Conservation (phyloP, 2,113 vertebrate species). For the Acrocephalus arundinaceus region DNA sequence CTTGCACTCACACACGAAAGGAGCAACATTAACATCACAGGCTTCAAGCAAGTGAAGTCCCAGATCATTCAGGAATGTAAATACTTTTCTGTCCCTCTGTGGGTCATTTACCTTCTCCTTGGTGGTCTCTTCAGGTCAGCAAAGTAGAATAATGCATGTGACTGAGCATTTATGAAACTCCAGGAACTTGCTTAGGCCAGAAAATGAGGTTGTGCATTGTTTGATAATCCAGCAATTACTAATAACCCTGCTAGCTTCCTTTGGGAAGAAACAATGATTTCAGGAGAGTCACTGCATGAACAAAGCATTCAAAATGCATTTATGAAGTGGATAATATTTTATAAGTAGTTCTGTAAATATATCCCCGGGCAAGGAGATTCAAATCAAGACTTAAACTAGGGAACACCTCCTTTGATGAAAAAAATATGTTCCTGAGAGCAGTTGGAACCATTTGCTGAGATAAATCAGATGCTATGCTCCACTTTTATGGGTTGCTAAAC, state of each 20-base stretch:
- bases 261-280: conserved; percentile 27
- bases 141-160: neutral
- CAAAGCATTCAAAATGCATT: conserved; percentile 2
- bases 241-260: neutral
- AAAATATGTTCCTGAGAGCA: conserved; percentile 26
- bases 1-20: neutral
- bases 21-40: neutral
- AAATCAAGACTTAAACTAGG: conserved; percentile 18
- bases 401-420: conserved; percentile 25
- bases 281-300: conserved; percentile 27
- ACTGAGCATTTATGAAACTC: neutral
- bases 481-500: conserved; percentile 48
- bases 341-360: conserved; percentile 35
- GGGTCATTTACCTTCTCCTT: neutral
- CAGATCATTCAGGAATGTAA: neutral
- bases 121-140: neutral
- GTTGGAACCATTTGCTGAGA: conserved; percentile 35
- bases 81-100: neutral
- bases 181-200: neutral
- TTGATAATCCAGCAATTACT: conserved; percentile 38
- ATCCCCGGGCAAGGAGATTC: conserved; percentile 1
- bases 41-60: neutral
- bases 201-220: conserved; percentile 35
- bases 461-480: conserved; percentile 51
- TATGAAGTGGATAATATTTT: conserved; percentile 3